Evolutionary conservation across 2,888 invertebrate genomes (phyloP).

Genomic region (Spilarctia lutea): DNA sequence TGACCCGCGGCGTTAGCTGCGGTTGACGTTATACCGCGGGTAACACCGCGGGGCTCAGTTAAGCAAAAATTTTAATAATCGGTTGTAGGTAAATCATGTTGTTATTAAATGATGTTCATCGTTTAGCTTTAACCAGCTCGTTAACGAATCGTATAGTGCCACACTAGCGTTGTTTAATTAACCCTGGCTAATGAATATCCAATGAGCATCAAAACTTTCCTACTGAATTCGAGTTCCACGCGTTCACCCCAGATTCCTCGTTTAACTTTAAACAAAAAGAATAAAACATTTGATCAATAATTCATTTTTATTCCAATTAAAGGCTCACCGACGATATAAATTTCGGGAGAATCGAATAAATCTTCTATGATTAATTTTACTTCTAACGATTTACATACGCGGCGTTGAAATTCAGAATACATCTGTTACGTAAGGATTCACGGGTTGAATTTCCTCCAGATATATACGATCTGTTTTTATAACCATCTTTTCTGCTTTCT

Average conservation of each 20-base stretch:
- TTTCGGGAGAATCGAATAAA: not conserved
- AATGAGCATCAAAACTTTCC: conserved; percentile 19
- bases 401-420: not conserved
- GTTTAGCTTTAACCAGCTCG: not conserved
- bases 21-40: no score
- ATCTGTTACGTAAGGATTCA: not conserved
- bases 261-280: conserved; percentile 13
- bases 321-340: not conserved
- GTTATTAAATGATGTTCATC: not conserved
- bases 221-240: not conserved
- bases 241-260: not conserved
- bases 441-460: not conserved
- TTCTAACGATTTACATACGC: not conserved
- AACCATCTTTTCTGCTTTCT: conserved; percentile 35
- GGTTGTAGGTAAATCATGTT: no score
- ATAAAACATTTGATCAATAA: conserved; percentile 19
- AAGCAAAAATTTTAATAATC: not conserved
- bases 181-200: conserved; percentile 31
- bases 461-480: conserved; percentile 16
- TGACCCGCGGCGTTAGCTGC: no score
- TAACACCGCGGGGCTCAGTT: no score
- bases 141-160: not conserved
- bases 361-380: not conserved
- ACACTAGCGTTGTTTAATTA: conserved; percentile 8
- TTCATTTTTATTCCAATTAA: not conserved